Evolutionary conservation across 2,797 vertebrate species (phyloP).

Genomic region (Odontamblyopus rebecca): DNA sequence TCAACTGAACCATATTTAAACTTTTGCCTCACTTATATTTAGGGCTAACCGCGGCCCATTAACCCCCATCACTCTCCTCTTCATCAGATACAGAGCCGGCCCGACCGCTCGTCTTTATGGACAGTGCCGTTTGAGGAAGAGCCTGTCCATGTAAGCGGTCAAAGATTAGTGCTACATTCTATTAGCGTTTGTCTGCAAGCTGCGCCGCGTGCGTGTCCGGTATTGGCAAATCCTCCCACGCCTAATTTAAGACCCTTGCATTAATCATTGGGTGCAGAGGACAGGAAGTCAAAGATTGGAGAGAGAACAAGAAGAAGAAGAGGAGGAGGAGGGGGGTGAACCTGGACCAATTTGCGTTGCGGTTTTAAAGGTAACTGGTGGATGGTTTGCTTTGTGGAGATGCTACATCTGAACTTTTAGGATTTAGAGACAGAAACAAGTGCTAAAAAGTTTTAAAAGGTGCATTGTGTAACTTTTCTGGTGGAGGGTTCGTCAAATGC

Average conservation of each 20-base stretch:
- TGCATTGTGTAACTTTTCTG: too few relatives aligned
- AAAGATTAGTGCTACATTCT: slow-evolving; percentile 74
- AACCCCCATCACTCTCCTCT: slow-evolving; percentile 66
- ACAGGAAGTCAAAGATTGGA: slow-evolving; percentile 80
- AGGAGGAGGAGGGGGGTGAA: slow-evolving; percentile 6
- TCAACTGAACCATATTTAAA: slow-evolving; percentile 42
- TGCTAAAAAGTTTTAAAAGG: too few relatives aligned
- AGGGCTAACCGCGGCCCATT: slow-evolving; percentile 52
- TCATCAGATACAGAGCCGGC: slow-evolving; percentile 66
- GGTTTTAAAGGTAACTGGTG: slow-evolving; percentile 43
- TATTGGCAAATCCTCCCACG: slow-evolving; percentile 75
- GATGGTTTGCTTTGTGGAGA: too few relatives aligned
- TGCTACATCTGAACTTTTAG: too few relatives aligned
- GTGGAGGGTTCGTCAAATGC: too few relatives aligned
- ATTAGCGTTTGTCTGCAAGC: slow-evolving; percentile 70
- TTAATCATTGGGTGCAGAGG: slow-evolving; percentile 77
- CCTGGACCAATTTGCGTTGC: slow-evolving; percentile 55
- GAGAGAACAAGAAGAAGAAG: neutral
- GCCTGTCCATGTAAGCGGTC: slow-evolving; percentile 73
- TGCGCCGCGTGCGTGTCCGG: slow-evolving; percentile 66
- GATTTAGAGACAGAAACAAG: too few relatives aligned
- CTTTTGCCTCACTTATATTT: slow-evolving; percentile 28
- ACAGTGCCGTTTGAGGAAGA: slow-evolving; percentile 76
- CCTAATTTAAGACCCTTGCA: slow-evolving; percentile 77
- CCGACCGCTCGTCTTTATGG: slow-evolving; percentile 70